These are phyloP conservation scores for Scaeva pyrastri DNA, from an alignment of 2,888 invertebrate genomes.

Conservation along the genomic window DNA sequence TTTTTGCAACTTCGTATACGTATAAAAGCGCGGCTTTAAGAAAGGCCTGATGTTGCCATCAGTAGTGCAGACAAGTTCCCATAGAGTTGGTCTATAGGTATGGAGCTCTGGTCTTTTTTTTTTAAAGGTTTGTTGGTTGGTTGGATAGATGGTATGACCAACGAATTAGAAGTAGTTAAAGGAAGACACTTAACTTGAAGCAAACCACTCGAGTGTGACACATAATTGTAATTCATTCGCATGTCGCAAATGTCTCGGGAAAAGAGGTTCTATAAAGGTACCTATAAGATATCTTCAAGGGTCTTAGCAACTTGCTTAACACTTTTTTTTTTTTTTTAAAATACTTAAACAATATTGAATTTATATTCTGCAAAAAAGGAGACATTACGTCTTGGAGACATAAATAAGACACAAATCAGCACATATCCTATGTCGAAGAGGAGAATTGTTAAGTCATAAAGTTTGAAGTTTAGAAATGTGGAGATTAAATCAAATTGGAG, in stretches of 20 bases:
- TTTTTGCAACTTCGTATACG: constrained; percentile 6
- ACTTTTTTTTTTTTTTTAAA: no score
- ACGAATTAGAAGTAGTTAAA: constrained; percentile 59
- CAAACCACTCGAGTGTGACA: constrained; percentile 70
- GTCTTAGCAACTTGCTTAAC: background rate
- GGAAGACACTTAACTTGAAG: constrained; percentile 64
- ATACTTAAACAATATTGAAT: background rate
- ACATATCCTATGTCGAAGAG: no score
- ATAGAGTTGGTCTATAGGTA: constrained; percentile 36
- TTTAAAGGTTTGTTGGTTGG: background rate
- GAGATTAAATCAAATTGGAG: no score
- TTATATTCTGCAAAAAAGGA: background rate
- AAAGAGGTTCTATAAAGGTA: background rate
- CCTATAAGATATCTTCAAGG: background rate
- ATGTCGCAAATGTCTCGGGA: constrained; percentile 35
- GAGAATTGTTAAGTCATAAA: no score
- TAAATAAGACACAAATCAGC: background rate
- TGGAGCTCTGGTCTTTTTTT: background rate
- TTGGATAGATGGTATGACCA: constrained; percentile 38
- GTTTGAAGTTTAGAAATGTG: no score
- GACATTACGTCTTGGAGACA: background rate
- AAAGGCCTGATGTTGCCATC: background rate
- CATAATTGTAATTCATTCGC: constrained; percentile 67
- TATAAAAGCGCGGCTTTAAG: constrained; percentile 1
- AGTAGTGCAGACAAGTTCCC: constrained; percentile 46